Percentiles rank a stretch among this genome's conserved stretches.
Conservation (phyloP, 1,140 invertebrate species). For the Daktulosphaira vitifoliae region DNA sequence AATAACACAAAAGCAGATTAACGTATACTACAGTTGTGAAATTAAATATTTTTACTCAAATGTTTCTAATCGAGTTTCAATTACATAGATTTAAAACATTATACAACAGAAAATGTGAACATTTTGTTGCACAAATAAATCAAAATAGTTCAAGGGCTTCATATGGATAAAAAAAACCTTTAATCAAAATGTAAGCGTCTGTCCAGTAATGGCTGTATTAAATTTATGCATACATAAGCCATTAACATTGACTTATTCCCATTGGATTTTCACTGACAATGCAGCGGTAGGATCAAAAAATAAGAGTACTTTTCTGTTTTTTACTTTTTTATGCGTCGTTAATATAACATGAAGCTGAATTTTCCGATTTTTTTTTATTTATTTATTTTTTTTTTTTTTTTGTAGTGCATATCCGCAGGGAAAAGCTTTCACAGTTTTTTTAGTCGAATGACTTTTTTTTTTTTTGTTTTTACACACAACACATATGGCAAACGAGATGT, state of each 20-base stretch:
- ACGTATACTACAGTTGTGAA: too few species aligned
- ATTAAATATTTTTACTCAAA: too few species aligned
- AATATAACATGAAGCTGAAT: constrained; percentile 29
- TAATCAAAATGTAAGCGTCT: too few species aligned
- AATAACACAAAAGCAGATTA: too few species aligned
- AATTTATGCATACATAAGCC: constrained; percentile 14
- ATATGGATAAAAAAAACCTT: too few species aligned
- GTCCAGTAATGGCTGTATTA: constrained; percentile 16
- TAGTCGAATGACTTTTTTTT: constrained; percentile 11
- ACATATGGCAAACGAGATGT: constrained; percentile 21
- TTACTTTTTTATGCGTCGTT: constrained; percentile 21
- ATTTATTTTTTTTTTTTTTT: too few species aligned
- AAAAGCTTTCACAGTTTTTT: constrained; percentile 27
- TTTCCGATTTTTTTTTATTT: constrained; percentile 19
- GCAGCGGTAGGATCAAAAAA: background rate
- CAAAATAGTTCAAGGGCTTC: too few species aligned
- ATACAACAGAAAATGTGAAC: too few species aligned
- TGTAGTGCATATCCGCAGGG: constrained; percentile 25
- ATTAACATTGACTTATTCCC: constrained; percentile 25
- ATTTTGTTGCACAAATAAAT: too few species aligned
- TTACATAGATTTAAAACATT: too few species aligned
- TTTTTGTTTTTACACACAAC: constrained; percentile 22
- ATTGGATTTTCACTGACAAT: background rate
- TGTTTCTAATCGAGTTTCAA: too few species aligned
- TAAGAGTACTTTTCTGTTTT: constrained; percentile 8